These are phyloP conservation scores for Iguana delicatissima DNA, from an alignment of 2,797 vertebrate species.

Conservation along the genomic window DNA sequence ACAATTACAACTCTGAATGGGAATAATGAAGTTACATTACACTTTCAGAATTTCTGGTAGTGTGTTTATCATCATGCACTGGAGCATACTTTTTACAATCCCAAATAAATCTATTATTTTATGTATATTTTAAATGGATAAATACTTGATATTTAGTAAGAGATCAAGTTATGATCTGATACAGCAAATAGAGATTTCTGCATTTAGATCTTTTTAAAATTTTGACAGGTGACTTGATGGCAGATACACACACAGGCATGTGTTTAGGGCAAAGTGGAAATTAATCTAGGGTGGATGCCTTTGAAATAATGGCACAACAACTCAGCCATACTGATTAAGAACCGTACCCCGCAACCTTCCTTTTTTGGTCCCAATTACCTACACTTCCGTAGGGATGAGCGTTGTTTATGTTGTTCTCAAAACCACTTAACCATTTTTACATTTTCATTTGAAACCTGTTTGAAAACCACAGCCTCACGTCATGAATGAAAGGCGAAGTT, in stretches of 20 bases:
- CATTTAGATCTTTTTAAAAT: no score
- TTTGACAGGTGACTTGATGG: background rate
- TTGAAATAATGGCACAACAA: background rate
- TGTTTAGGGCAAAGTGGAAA: no score
- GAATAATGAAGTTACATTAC: background rate
- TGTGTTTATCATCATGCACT: background rate
- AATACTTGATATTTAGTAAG: constrained; percentile 23
- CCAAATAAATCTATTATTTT: constrained; percentile 20
- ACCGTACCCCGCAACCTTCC: constrained; percentile 23
- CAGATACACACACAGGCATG: no score
- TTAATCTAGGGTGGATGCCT: background rate
- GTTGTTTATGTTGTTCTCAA: background rate
- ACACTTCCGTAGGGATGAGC: background rate
- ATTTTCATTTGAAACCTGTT: constrained; percentile 25
- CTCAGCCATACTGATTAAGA: background rate
- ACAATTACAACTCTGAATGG: background rate
- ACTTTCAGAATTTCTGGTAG: background rate
- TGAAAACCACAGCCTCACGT: background rate
- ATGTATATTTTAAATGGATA: background rate
- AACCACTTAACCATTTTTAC: background rate
- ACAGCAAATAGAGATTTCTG: background rate
- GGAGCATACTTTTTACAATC: constrained; percentile 15
- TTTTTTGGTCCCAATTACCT: background rate
- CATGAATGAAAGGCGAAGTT: constrained; percentile 8
- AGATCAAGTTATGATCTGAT: background rate